Conservation (phyloP, 2,797 vertebrate genomes). For the Gymnodraco acuticeps region DNA sequence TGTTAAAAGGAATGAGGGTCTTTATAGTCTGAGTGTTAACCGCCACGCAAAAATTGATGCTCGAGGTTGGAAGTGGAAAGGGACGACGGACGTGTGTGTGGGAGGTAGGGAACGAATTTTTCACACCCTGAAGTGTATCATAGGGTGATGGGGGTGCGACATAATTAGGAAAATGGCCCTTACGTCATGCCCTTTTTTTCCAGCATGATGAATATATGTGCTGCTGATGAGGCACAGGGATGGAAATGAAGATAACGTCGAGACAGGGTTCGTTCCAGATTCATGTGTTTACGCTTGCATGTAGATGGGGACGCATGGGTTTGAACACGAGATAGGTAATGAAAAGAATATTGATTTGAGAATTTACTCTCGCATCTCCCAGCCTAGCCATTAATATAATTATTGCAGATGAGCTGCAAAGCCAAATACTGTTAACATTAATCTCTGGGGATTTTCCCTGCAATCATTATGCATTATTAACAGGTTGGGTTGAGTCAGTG, state of each 20-base stretch:
- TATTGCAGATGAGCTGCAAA: constrained; percentile 53
- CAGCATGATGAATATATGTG: constrained; percentile 38
- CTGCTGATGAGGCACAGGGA: constrained; percentile 37
- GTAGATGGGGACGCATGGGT: constrained; percentile 20
- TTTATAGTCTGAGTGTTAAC: constrained; percentile 67
- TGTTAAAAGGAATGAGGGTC: constrained; percentile 68
- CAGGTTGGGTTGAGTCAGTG: constrained; percentile 52
- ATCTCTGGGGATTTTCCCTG: constrained; percentile 54
- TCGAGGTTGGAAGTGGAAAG: constrained; percentile 38
- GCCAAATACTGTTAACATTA: constrained; percentile 65
- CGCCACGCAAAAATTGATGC: constrained; percentile 71
- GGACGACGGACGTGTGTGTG: constrained; percentile 4
- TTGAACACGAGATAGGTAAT: constrained; percentile 63
- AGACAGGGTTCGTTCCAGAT: constrained; percentile 35
- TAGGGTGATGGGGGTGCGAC: constrained; percentile 3
- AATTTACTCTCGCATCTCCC: constrained; percentile 65
- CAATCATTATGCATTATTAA: constrained; percentile 70
- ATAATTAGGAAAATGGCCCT: constrained; percentile 67
- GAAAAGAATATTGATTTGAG: constrained; percentile 78
- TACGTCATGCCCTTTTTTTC: constrained; percentile 47
- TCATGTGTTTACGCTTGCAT: constrained; percentile 30
- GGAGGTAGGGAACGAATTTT: constrained; percentile 22
- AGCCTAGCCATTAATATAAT: constrained; percentile 66
- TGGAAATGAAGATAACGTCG: constrained; percentile 53
- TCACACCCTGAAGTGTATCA: background rate